Evolutionary conservation across 2,113 vertebrate genomes (phyloP).

Genomic region (Eclectus roratus): DNA sequence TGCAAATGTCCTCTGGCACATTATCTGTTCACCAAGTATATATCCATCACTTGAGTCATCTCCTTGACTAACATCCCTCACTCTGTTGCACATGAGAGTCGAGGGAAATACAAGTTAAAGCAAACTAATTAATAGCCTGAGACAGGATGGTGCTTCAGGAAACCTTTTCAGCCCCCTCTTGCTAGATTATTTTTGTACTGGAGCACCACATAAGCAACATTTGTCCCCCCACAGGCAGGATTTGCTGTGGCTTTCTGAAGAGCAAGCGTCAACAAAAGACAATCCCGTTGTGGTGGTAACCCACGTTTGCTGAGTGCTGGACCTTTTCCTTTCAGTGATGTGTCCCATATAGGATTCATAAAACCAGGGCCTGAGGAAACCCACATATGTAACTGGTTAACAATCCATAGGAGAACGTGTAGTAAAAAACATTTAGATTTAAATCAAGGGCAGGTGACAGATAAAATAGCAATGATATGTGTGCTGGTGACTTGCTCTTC

Average conservation of each 20-base stretch:
- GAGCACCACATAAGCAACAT: not conserved
- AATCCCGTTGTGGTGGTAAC: not conserved
- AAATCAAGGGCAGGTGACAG: not conserved
- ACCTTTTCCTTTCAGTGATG: not conserved
- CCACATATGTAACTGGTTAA: not conserved
- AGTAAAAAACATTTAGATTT: not conserved
- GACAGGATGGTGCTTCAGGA: constrained; percentile 33
- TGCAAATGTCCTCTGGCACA: constrained; percentile 21
- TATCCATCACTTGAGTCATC: constrained; percentile 41
- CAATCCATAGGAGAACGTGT: not conserved
- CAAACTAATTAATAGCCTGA: constrained; percentile 20
- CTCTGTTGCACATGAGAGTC: not conserved
- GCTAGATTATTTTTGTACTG: not conserved
- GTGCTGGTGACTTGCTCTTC: not conserved
- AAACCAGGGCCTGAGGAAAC: not conserved
- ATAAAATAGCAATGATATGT: not conserved
- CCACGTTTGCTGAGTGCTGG: fast-evolving
- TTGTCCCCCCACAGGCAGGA: not conserved
- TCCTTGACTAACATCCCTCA: constrained; percentile 6
- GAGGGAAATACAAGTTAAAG: constrained; percentile 8
- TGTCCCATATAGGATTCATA: not conserved
- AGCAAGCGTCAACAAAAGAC: not conserved
- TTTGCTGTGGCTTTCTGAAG: not conserved
- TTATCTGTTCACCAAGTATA: not conserved
- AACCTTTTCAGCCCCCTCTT: not conserved